Conservation (phyloP, 1,140 invertebrate genomes). For the Saccostrea echinata region DNA sequence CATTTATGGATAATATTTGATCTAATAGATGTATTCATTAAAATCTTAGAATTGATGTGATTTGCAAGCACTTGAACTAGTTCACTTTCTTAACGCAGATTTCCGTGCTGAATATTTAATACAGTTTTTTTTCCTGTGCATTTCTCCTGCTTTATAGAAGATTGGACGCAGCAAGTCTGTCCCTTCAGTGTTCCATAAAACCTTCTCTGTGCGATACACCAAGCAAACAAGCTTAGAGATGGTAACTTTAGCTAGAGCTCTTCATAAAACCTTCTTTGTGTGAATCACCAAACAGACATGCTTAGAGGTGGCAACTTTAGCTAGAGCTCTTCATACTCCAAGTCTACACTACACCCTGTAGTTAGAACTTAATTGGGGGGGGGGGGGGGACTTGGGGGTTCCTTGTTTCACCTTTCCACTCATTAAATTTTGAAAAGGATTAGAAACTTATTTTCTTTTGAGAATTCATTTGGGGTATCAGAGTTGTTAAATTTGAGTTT, state of each 20-base stretch:
- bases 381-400: no score
- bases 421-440: background rate
- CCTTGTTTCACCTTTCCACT: background rate
- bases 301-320: background rate
- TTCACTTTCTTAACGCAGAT: background rate
- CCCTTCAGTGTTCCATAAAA: background rate
- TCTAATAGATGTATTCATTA: background rate
- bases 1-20: background rate
- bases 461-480: no score
- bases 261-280: background rate
- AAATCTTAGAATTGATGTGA: background rate
- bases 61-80: background rate
- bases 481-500: no score
- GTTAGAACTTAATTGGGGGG: background rate
- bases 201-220: background rate
- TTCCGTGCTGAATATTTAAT: background rate
- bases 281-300: background rate
- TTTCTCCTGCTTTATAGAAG: constrained; percentile 33
- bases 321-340: background rate
- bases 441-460: no score
- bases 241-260: constrained; percentile 1
- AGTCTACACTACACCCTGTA: background rate
- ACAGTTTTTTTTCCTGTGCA: background rate
- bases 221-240: constrained; percentile 26
- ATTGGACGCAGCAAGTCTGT: constrained; percentile 20